Evolutionary conservation across 23 tunicate genomes (phyloP), one percentile per base, ranked within the genome.

Genomic region (Phallusia fumigata): DNA sequence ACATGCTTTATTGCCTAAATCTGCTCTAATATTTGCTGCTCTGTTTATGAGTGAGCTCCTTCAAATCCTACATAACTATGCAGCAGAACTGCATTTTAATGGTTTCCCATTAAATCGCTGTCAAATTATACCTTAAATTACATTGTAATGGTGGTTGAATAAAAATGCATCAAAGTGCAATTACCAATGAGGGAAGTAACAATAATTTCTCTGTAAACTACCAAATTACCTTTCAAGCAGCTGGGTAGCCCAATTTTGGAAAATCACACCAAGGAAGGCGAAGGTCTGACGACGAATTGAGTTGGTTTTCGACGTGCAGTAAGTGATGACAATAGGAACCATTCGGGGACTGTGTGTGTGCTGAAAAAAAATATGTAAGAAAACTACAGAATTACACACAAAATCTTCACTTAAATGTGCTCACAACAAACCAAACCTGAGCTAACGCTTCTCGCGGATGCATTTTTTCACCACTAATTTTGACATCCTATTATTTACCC

Each of bases 261-360:
- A 79, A n/a, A 94, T 82, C 12, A 89, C 35, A 30, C 83, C 79
- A 19, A 94, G 80, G 35, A 89, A 94, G 26, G 84, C 77, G 51
- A 82, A 89, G 31, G 94, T 80, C 15, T 82, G 65, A 13, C 90
- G 85, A 16, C 98, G 84, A 0, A 94, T 76, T 8, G 98, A 52
- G 28, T 85, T 86, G 21, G 94, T 80, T 76, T 90, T 90, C 19
- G 98, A 93, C 32, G 88, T 73, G 52, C 84, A 81, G 84, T 93
- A 82, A 31, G 74, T 73, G 31, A 86, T 78, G 19, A 93, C 73
- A 47, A 93, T 72, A 0, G 98, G 98, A 44, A 93, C 69, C 11
- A 93, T 36, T 19, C 93, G 83, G 12, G 85, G 93, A 30, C 82
- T 80, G 49, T 93, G 98, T 30, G 98, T 88, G 75, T 84, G 87